phyloP scores from a whole-genome alignment of 2,113 vertebrate species.

The Urocitellus parryii region DNA sequence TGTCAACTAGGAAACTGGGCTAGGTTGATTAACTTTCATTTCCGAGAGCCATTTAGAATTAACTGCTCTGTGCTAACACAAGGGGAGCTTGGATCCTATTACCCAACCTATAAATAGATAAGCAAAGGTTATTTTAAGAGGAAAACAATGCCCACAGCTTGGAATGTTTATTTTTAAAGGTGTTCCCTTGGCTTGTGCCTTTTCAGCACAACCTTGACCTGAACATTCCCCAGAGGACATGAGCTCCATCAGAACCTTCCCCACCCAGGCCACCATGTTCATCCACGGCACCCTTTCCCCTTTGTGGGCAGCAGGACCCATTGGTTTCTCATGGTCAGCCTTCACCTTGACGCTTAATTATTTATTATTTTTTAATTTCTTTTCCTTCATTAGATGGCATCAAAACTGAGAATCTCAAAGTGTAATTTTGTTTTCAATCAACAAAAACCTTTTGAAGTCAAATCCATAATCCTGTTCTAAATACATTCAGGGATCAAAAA shows the following conservation, averaged over 20 bases:
- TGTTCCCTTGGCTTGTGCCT: neutral
- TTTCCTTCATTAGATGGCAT: neutral
- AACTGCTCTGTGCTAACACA: neutral
- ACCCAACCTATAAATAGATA: slow-evolving; percentile 44
- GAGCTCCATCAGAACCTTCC: neutral
- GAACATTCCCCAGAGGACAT: neutral
- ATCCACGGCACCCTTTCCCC: neutral
- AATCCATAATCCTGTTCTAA: neutral
- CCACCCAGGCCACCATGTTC: too few species aligned
- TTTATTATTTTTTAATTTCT: neutral
- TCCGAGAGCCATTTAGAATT: slow-evolving; percentile 1
- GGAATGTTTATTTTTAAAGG: slow-evolving; percentile 2
- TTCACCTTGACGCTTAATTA: neutral
- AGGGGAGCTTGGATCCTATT: slow-evolving; percentile 7
- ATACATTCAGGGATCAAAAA: neutral
- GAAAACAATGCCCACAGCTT: slow-evolving; percentile 12
- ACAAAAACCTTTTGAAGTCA: neutral
- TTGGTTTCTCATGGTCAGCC: neutral
- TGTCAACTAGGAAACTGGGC: neutral
- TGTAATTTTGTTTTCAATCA: neutral
- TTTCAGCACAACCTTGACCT: neutral
- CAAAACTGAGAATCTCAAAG: neutral
- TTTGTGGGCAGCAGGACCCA: neutral
- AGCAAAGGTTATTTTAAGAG: slow-evolving; percentile 25
- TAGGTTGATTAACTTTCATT: slow-evolving; percentile 19